A percentile compares a stretch with the other conserved stretches of the same genome.
phyloP scores from a whole-genome alignment of 2,888 invertebrate genomes.

The Euproctis similis region DNA sequence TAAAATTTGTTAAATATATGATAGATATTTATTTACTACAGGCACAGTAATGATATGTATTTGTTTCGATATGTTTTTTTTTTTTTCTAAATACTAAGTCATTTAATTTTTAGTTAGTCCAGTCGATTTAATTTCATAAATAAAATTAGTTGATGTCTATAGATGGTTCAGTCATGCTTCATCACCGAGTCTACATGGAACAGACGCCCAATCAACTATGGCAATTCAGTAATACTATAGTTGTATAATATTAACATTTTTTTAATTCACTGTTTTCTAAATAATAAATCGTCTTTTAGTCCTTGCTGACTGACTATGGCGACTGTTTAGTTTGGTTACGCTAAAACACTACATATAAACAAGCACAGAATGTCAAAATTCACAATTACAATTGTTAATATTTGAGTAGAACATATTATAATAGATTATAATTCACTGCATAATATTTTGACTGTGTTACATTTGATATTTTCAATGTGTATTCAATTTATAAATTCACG shows the following conservation, averaged over 20 bases:
- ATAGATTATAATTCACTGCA: constrained; percentile 12
- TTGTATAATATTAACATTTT: too few species aligned
- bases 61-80: constrained; percentile 47
- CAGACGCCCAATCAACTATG: constrained; percentile 14
- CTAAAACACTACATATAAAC: constrained; percentile 30
- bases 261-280: constrained; percentile 24
- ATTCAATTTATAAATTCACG: constrained; percentile 44
- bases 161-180: constrained; percentile 15
- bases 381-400: constrained; percentile 5
- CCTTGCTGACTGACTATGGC: constrained; percentile 50
- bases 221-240: constrained; percentile 13
- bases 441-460: constrained; percentile 10
- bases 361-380: constrained; percentile 15
- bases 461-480: constrained; percentile 34
- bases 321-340: constrained; percentile 38
- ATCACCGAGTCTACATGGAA: constrained; percentile 12
- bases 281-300: constrained; percentile 34
- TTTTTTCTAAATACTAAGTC: constrained; percentile 41
- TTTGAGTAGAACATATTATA: constrained; percentile 4
- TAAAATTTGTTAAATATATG: constrained; percentile 33
- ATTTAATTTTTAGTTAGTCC: constrained; percentile 21
- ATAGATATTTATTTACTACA: constrained; percentile 44
- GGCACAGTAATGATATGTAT: constrained; percentile 73
- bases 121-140: constrained; percentile 22
- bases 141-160: constrained; percentile 13